A percentile compares a stretch with the other conserved stretches of the same genome.
Evolutionary conservation across 2,113 vertebrate genomes (phyloP).

Genomic region (Pica pica): DNA sequence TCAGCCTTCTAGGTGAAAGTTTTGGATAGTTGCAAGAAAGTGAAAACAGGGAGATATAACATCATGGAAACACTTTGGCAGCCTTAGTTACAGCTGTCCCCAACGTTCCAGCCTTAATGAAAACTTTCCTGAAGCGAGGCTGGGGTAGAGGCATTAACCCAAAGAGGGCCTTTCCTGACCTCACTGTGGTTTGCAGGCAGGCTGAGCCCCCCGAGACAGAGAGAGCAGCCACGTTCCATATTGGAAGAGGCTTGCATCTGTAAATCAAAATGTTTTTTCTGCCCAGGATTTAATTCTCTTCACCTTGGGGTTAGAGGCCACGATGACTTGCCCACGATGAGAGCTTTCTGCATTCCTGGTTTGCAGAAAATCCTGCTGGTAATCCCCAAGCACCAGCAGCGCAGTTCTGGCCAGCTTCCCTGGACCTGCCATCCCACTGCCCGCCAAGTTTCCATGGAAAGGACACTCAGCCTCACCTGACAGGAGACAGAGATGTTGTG

Average conservation of each 20-base stretch:
- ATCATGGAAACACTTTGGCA: conserved; percentile 57
- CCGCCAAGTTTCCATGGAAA: background rate
- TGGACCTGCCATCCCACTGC: background rate
- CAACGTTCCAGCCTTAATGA: conserved; percentile 25
- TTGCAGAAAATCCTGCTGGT: background rate
- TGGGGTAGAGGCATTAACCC: background rate
- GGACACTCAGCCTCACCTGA: background rate
- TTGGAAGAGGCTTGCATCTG: background rate
- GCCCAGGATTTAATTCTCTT: background rate
- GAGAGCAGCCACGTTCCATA: rapidly evolving
- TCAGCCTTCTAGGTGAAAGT: conserved; percentile 49
- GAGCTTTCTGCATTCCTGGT: background rate
- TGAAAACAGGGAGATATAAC: conserved; percentile 43
- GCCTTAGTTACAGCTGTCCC: background rate
- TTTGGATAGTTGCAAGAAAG: conserved; percentile 27
- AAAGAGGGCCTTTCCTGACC: background rate
- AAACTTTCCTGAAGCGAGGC: conserved; percentile 47
- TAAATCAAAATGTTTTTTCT: background rate
- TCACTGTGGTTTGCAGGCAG: background rate
- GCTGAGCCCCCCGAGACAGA: background rate
- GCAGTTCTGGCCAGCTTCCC: background rate
- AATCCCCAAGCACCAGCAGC: background rate
- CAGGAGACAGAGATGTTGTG: background rate
- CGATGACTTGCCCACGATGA: background rate
- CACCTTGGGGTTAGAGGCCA: background rate